These are phyloP conservation scores for Lophius piscatorius DNA, from an alignment of 2,113 vertebrate genomes.

Conservation along the genomic window DNA sequence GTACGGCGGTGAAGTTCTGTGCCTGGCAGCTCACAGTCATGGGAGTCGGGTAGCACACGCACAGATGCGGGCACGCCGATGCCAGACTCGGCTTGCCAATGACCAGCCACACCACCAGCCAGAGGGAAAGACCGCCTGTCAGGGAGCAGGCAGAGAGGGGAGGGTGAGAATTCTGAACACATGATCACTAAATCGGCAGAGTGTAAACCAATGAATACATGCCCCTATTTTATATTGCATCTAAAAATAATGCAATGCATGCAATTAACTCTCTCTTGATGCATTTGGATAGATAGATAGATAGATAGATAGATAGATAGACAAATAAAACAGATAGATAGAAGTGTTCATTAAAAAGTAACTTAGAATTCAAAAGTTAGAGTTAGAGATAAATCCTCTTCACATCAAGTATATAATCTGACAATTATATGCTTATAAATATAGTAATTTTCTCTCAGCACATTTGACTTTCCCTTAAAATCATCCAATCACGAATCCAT, in stretches of 20 bases:
- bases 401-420: too few relatives aligned
- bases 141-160: slow-evolving; percentile 28
- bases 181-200: background rate
- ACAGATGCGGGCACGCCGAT: slow-evolving; percentile 88
- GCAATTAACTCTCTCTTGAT: too few relatives aligned
- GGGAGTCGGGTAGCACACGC: slow-evolving; percentile 94
- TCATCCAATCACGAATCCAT: background rate
- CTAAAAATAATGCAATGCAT: too few relatives aligned
- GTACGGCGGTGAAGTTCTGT: slow-evolving; percentile 95
- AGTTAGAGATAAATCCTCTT: too few relatives aligned
- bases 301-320: too few relatives aligned
- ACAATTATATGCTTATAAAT: too few relatives aligned
- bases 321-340: too few relatives aligned
- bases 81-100: slow-evolving; percentile 81
- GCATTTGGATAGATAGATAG: too few relatives aligned
- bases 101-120: slow-evolving; percentile 87
- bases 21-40: slow-evolving; percentile 99
- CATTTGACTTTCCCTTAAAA: background rate
- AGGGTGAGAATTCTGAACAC: slow-evolving; percentile 34
- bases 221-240: background rate
- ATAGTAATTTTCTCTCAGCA: background rate
- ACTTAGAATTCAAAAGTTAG: too few relatives aligned
- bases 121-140: slow-evolving; percentile 82
- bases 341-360: too few relatives aligned
- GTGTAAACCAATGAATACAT: background rate